A percentile compares a stretch with the other conserved stretches of the same genome.
These are phyloP conservation scores for Xanthia togata DNA, from an alignment of 2,888 invertebrate species.

Conservation along the genomic window DNA sequence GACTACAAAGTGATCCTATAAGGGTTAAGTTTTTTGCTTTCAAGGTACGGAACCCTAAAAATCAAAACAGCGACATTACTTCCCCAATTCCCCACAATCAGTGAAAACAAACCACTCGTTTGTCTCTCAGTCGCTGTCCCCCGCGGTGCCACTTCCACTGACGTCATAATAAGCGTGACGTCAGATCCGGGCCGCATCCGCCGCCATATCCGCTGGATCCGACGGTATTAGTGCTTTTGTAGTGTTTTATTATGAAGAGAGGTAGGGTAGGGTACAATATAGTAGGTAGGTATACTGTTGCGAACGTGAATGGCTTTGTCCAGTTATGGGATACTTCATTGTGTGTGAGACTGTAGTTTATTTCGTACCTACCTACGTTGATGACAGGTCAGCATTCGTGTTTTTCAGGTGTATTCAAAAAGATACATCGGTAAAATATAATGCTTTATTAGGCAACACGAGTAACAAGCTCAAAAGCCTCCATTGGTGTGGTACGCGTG, in stretches of 20 bases:
- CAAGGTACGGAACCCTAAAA: no score
- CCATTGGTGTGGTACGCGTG: background rate
- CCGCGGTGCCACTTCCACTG: conserved; percentile 24
- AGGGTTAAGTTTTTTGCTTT: no score
- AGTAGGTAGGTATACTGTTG: background rate
- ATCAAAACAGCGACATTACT: no score
- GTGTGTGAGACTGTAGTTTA: background rate
- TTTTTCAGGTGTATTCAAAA: background rate
- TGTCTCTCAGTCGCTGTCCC: conserved; percentile 1
- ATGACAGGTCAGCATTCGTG: background rate
- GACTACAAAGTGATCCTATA: no score
- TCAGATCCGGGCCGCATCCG: conserved; percentile 23
- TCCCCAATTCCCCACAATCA: background rate
- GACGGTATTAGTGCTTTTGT: conserved; percentile 27
- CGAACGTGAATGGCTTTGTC: background rate
- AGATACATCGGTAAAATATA: background rate
- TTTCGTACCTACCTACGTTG: background rate
- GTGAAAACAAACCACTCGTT: conserved; percentile 8
- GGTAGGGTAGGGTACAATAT: background rate
- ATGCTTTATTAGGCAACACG: background rate
- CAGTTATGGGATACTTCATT: background rate
- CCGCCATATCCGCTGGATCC: conserved; percentile 18
- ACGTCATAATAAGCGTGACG: conserved; percentile 19
- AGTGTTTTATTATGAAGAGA: conserved; percentile 29
- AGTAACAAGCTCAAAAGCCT: background rate